A percentile compares a stretch with the other conserved stretches of the same genome.
These are phyloP conservation scores for Dendrolimus kikuchii DNA, from an alignment of 1,140 invertebrate genomes.

Conservation along the genomic window DNA sequence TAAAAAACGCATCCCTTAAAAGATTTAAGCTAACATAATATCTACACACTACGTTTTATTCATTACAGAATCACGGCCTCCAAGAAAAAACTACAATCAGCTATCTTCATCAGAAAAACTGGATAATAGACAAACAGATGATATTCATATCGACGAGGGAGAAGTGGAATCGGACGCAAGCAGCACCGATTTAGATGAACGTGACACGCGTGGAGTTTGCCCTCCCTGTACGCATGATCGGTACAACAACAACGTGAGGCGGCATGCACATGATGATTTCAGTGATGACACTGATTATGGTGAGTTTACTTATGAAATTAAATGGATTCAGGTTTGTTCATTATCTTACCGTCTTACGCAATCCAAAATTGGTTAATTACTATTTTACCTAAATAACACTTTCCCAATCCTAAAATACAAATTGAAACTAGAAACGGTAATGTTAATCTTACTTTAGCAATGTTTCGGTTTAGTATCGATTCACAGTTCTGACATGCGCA, in stretches of 20 bases:
- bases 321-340: neutral
- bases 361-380: no score
- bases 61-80: conserved; percentile 58
- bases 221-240: conserved; percentile 65
- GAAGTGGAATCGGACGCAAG: conserved; percentile 64
- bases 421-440: no score
- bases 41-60: conserved; percentile 8
- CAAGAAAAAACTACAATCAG: conserved; percentile 68
- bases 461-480: no score
- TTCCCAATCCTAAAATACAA: no score
- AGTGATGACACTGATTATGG: conserved; percentile 70
- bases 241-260: conserved; percentile 61
- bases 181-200: conserved; percentile 66
- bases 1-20: no score
- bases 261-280: conserved; percentile 61
- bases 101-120: conserved; percentile 67
- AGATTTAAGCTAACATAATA: neutral
- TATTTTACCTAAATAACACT: no score
- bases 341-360: no score
- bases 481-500: no score
- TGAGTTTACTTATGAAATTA: conserved; percentile 17
- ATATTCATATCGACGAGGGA: conserved; percentile 61
- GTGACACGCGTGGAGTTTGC: conserved; percentile 51
- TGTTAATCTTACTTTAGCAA: no score
- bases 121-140: conserved; percentile 53